Conservation (phyloP, 30 jellyfish, hydroid and myxozoan species). For the Aurelia coerulea region DNA sequence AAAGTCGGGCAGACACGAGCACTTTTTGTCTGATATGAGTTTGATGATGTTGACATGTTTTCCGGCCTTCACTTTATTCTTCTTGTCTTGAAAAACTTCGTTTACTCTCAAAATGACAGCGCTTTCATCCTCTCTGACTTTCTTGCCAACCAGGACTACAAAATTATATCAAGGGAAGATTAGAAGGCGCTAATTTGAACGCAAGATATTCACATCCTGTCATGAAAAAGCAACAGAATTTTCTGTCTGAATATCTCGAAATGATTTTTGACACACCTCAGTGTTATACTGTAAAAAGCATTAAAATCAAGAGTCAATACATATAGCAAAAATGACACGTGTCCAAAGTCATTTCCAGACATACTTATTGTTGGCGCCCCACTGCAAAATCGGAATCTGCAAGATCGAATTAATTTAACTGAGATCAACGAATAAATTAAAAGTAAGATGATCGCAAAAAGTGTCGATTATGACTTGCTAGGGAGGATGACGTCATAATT, state of each 20-base stretch:
- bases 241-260: too few relatives aligned
- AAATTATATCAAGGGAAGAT: neutral
- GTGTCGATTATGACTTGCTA: too few relatives aligned
- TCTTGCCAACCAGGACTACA: constrained; percentile 47
- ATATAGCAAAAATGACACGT: too few relatives aligned
- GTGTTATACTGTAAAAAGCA: neutral
- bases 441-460: too few relatives aligned
- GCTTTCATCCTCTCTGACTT: constrained; percentile 4
- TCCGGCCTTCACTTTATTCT: neutral
- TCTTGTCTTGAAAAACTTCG: constrained; percentile 23
- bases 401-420: too few relatives aligned
- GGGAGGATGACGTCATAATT: too few relatives aligned
- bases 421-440: too few relatives aligned
- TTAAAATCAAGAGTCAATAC: too few relatives aligned
- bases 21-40: neutral
- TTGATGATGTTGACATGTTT: neutral
- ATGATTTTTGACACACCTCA: neutral
- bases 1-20: constrained; percentile 13
- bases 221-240: neutral
- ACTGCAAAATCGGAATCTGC: too few relatives aligned
- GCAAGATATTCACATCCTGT: neutral
- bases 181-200: neutral
- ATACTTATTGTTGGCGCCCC: too few relatives aligned
- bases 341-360: too few relatives aligned
- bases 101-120: neutral